Conservation (phyloP, 2,888 invertebrate species). For the Sinhomidia bicolor region DNA sequence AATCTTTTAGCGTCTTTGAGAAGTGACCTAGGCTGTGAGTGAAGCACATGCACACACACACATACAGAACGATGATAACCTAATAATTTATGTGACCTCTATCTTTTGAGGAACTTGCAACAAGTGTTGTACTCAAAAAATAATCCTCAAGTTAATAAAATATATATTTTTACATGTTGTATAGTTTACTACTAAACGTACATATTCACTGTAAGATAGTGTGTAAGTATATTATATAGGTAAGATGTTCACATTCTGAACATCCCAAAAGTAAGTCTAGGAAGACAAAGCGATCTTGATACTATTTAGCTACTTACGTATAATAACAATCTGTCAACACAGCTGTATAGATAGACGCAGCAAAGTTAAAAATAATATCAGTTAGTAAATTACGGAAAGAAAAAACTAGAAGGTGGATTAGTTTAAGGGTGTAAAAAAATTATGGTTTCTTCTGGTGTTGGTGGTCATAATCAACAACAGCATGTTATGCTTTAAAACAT, state of each 20-base stretch:
- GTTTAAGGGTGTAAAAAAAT: conserved; percentile 6
- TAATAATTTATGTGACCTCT: conserved; percentile 67
- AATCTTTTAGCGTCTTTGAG: conserved; percentile 27
- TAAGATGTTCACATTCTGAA: neutral
- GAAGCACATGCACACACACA: neutral
- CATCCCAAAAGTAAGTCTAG: conserved; percentile 31
- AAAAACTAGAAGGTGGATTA: conserved; percentile 49
- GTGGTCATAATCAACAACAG: neutral
- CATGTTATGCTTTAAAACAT: neutral
- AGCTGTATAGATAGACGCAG: too few relatives aligned
- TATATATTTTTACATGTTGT: too few relatives aligned
- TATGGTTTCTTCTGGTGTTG: conserved; percentile 6
- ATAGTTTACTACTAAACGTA: too few relatives aligned
- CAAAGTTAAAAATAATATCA: conserved; percentile 7
- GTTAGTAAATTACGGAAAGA: conserved; percentile 55
- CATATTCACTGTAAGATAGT: neutral
- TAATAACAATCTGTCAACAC: conserved; percentile 52
- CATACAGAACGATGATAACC: conserved; percentile 23
- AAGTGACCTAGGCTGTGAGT: conserved; percentile 41
- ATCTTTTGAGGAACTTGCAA: conserved; percentile 67
- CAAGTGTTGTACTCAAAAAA: conserved; percentile 46
- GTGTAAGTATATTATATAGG: neutral
- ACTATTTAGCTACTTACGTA: conserved; percentile 17
- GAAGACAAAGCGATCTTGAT: conserved; percentile 49
- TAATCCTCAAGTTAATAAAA: neutral